These are phyloP conservation scores for Drosophila kepulauana DNA, from an alignment of 1,140 invertebrate genomes.

Conservation along the genomic window DNA sequence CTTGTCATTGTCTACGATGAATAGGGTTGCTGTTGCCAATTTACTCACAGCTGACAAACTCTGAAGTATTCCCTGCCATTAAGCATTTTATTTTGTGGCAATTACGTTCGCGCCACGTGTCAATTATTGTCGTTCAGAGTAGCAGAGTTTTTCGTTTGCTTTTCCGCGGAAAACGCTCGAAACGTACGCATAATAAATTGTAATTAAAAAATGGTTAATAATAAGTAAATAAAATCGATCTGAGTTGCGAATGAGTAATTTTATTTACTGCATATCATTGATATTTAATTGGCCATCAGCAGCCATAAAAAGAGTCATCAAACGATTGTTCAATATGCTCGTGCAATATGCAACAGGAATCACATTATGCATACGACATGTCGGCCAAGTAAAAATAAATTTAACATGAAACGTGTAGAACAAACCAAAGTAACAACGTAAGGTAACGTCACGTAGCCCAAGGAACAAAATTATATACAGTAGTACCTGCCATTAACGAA, in stretches of 20 bases:
- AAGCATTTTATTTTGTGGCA: conserved; percentile 11
- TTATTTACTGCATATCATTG: conserved; percentile 40
- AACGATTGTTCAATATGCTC: conserved; percentile 41
- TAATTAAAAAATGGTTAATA: conserved; percentile 24
- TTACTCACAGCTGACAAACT: not conserved
- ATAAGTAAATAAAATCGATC: conserved; percentile 1
- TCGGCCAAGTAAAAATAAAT: conserved; percentile 24
- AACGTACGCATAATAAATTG: not conserved
- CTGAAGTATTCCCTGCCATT: conserved; percentile 1
- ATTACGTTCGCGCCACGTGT: not conserved
- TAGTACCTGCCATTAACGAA: conserved; percentile 1
- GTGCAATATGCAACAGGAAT: conserved; percentile 25
- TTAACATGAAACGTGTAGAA: conserved; percentile 14
- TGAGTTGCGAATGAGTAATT: conserved; percentile 17
- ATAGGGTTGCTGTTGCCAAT: not conserved
- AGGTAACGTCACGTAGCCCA: conserved; percentile 49
- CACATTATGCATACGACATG: conserved; percentile 58
- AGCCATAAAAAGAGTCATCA: conserved; percentile 56
- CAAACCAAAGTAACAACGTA: conserved; percentile 25
- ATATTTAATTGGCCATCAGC: conserved; percentile 47
- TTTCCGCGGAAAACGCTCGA: not conserved
- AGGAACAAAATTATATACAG: conserved; percentile 44
- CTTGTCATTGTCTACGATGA: no score
- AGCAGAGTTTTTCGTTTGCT: not conserved
- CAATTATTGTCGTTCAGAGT: not conserved